Evolutionary conservation across 2,113 vertebrate genomes (phyloP).

Genomic region (zebrafish (Danio rerio)): DNA sequence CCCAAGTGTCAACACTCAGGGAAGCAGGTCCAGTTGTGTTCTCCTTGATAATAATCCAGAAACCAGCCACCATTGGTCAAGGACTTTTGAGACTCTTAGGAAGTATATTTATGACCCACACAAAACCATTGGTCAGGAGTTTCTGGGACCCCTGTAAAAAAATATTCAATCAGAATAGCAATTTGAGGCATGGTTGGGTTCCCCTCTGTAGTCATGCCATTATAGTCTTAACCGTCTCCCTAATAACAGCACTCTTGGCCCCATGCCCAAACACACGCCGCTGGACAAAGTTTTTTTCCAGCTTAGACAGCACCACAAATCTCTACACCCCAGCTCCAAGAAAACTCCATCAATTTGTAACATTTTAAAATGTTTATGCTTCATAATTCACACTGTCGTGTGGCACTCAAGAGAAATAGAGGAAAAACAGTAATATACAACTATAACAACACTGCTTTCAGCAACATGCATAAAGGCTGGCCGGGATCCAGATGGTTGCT

Average conservation of each 20-base stretch:
- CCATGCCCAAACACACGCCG: background rate
- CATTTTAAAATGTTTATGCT: slow-evolving; percentile 8
- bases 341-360: background rate
- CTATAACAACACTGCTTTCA: slow-evolving; percentile 46
- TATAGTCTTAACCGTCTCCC: too few species aligned
- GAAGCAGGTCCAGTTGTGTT: too few species aligned
- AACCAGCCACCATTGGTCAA: too few species aligned
- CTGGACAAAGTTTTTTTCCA: background rate
- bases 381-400: background rate
- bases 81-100: too few species aligned
- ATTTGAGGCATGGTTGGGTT: too few species aligned
- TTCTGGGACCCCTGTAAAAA: too few species aligned
- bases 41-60: too few species aligned
- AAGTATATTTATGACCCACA: too few species aligned
- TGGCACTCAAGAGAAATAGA: background rate
- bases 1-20: too few species aligned
- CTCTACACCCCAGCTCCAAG: background rate
- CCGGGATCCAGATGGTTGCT: slow-evolving; percentile 41
- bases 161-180: too few species aligned
- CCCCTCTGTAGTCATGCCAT: too few species aligned
- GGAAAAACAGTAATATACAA: slow-evolving; percentile 29
- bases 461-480: slow-evolving; percentile 57
- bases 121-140: too few species aligned
- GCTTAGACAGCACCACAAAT: background rate
- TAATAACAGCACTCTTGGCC: background rate